These are phyloP conservation scores for Tetragonula carbonaria DNA, from an alignment of 2,888 invertebrate species.

Conservation along the genomic window DNA sequence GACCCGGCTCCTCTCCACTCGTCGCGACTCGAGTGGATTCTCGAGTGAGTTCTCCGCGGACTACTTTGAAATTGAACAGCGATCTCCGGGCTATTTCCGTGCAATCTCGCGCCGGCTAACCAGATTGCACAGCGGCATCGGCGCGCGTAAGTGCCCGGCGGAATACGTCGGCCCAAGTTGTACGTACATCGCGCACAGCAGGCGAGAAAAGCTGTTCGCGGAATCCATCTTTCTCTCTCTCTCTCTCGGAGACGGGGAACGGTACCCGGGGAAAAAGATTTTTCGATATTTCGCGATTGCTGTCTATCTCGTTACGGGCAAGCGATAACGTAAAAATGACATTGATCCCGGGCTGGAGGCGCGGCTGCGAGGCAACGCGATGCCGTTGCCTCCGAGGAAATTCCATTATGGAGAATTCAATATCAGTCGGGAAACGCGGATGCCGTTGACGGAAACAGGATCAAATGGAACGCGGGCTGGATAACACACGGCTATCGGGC, in stretches of 20 bases:
- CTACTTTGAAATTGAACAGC: conserved; percentile 67
- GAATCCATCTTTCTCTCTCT: conserved; percentile 47
- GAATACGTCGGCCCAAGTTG: conserved; percentile 32
- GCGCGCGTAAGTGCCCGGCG: conserved; percentile 40
- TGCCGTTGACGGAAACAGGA: conserved; percentile 19
- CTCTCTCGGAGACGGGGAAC: background rate
- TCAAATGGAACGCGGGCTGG: conserved; percentile 3
- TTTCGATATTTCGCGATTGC: conserved; percentile 33
- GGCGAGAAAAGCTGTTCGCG: conserved; percentile 33
- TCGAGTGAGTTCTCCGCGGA: conserved; percentile 53
- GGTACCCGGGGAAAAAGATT: conserved; percentile 1
- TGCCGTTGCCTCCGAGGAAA: background rate
- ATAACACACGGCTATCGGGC: background rate
- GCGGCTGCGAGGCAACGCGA: background rate
- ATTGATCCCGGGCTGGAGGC: background rate
- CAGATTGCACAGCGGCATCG: conserved; percentile 71
- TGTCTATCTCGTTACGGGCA: conserved; percentile 15
- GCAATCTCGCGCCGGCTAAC: conserved; percentile 78
- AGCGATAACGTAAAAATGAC: conserved; percentile 38
- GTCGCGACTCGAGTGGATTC: conserved; percentile 21
- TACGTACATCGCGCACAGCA: conserved; percentile 32
- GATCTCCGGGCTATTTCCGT: conserved; percentile 79
- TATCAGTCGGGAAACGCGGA: conserved; percentile 19
- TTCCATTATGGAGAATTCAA: conserved; percentile 34
- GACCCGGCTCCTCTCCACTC: background rate